A percentile compares a stretch with the other conserved stretches of the same genome.
phyloP scores from a whole-genome alignment of 2,113 vertebrate genomes.

The Charina bottae region DNA sequence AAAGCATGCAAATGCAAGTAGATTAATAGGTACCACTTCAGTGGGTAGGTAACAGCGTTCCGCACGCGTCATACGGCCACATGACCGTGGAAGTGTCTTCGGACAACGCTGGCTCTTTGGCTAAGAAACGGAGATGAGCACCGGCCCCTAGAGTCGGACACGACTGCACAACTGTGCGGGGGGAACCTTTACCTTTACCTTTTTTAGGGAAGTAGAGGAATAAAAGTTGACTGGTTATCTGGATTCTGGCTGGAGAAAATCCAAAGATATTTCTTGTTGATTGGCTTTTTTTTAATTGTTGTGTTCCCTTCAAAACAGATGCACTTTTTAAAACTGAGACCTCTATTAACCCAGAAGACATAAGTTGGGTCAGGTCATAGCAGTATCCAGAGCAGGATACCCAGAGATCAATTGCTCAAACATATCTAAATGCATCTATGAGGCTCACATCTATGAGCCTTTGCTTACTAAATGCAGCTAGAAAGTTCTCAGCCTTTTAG shows the following conservation, averaged over 20 bases:
- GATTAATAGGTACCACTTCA: no score
- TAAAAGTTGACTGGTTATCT: conserved; percentile 5
- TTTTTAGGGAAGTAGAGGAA: conserved; percentile 18
- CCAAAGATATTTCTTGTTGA: not conserved
- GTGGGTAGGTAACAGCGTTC: no score
- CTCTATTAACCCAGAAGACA: not conserved
- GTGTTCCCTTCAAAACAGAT: not conserved
- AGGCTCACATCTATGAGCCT: not conserved
- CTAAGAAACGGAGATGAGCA: no score
- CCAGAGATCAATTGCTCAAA: not conserved
- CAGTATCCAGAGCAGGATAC: not conserved
- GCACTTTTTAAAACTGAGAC: not conserved
- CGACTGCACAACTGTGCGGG: no score
- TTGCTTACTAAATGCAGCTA: not conserved
- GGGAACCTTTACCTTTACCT: no score
- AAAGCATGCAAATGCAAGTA: no score
- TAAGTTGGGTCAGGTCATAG: not conserved
- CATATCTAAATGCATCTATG: not conserved
- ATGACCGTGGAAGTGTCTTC: no score
- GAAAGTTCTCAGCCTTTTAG: not conserved
- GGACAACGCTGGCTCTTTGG: no score
- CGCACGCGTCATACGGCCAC: no score
- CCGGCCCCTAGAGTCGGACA: no score
- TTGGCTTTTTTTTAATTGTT: not conserved
- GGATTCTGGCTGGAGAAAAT: not conserved